These are phyloP conservation scores for Numenius arquata DNA, from an alignment of 2,113 vertebrate genomes.

Conservation along the genomic window DNA sequence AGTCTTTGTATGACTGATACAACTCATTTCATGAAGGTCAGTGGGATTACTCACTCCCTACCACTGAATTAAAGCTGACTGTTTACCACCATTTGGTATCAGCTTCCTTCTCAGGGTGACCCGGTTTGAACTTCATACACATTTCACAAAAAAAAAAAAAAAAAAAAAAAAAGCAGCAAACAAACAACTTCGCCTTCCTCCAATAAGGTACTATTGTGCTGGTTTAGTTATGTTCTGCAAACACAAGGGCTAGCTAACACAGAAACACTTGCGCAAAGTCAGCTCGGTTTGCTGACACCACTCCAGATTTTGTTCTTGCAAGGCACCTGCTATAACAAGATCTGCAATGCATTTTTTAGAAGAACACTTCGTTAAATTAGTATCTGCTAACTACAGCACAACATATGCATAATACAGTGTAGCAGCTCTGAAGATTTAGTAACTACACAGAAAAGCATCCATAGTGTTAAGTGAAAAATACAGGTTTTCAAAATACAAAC, in stretches of 20 bases:
- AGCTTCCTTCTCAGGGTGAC: neutral
- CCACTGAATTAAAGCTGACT: neutral
- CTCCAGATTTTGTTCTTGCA: neutral
- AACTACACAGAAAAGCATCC: conserved; percentile 36
- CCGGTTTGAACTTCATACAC: neutral
- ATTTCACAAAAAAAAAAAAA: neutral
- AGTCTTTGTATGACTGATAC: neutral
- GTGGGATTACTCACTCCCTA: fast-evolving
- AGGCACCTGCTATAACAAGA: neutral
- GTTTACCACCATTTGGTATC: neutral
- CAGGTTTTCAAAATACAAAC: conserved; percentile 48
- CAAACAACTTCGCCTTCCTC: neutral
- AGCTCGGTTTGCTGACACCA: neutral
- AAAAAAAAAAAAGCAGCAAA: no score
- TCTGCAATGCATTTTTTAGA: neutral
- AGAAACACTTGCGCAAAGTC: neutral
- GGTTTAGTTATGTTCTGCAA: neutral
- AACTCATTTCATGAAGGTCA: neutral
- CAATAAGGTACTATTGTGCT: fast-evolving
- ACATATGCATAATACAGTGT: conserved; percentile 39
- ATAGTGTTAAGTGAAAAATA: conserved; percentile 36
- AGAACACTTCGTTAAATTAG: conserved; percentile 12
- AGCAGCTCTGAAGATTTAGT: conserved; percentile 51
- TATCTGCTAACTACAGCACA: conserved; percentile 20
- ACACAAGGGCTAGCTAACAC: neutral